Evolutionary conservation across 2,797 vertebrate species (phyloP).

Genomic region (Falco rusticolus): DNA sequence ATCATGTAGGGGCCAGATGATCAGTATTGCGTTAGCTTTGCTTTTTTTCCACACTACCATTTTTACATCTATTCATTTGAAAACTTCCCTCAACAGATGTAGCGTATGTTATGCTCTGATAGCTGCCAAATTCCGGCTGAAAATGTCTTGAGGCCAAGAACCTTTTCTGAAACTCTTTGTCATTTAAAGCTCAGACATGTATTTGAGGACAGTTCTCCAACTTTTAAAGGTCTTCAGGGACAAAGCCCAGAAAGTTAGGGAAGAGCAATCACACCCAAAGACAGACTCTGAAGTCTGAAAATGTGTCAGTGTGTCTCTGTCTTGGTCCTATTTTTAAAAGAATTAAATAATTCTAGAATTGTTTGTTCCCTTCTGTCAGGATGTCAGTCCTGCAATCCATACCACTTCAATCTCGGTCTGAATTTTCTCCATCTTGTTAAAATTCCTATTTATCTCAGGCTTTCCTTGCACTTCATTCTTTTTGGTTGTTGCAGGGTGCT

Average conservation of each 20-base stretch:
- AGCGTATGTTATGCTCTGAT: constrained; percentile 31
- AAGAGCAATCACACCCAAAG: not conserved
- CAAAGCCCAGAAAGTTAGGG: not conserved
- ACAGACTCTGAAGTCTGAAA: not conserved
- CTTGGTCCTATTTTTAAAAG: not conserved
- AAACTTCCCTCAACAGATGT: constrained; percentile 40
- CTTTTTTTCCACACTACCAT: constrained; percentile 33
- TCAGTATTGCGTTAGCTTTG: constrained; percentile 26
- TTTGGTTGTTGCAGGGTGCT: not conserved
- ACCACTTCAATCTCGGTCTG: not conserved
- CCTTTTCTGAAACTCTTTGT: constrained; percentile 38
- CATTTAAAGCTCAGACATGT: not conserved
- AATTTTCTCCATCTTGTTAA: not conserved
- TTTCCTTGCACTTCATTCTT: rapidly evolving
- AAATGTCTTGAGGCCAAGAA: constrained; percentile 31
- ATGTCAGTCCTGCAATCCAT: not conserved
- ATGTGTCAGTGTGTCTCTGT: not conserved
- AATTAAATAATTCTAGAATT: not conserved
- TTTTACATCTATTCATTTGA: constrained; percentile 42
- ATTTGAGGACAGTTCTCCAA: not conserved
- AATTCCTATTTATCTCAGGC: not conserved
- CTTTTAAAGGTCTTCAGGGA: not conserved
- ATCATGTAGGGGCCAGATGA: constrained; percentile 49
- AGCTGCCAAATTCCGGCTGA: constrained; percentile 64
- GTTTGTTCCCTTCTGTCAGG: not conserved